These are phyloP conservation scores for Coecobrya sp. DNA, from an alignment of 2,888 invertebrate genomes.

Conservation along the genomic window DNA sequence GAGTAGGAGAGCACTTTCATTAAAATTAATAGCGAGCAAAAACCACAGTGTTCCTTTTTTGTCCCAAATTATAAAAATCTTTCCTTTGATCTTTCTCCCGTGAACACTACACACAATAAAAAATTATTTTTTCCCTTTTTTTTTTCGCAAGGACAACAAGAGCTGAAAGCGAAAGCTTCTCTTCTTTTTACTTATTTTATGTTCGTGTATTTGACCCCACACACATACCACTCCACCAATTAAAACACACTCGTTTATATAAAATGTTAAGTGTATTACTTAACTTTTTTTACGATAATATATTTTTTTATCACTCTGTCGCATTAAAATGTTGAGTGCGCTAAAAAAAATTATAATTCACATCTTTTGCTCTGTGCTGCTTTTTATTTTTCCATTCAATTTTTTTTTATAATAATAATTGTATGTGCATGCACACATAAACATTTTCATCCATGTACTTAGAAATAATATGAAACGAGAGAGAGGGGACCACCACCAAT, in stretches of 20 bases:
- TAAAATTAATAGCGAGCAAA: not conserved
- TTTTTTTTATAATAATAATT: not conserved
- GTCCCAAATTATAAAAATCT: not conserved
- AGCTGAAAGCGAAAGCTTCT: constrained; percentile 27
- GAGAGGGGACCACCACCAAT: no score
- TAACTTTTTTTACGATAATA: constrained; percentile 15
- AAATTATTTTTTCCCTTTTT: not conserved
- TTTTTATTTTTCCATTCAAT: not conserved
- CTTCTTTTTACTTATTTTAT: not conserved
- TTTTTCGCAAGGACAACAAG: not conserved
- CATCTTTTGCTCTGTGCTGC: not conserved
- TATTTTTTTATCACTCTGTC: not conserved
- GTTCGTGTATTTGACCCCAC: not conserved
- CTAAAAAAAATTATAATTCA: constrained; percentile 24
- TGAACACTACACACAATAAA: no score
- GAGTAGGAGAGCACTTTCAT: constrained; percentile 6
- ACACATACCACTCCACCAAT: not conserved
- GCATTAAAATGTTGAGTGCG: constrained; percentile 12
- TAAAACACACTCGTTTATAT: constrained; percentile 17
- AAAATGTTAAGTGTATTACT: constrained; percentile 28
- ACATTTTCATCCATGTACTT: no score
- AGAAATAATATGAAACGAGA: no score
- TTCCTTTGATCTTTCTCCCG: constrained; percentile 12
- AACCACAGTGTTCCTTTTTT: not conserved
- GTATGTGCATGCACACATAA: constrained; percentile 2